Evolutionary conservation across 2,113 vertebrate species (phyloP), one percentile per base, ranked within the genome.

Genomic region (Cisticola juncidis): DNA sequence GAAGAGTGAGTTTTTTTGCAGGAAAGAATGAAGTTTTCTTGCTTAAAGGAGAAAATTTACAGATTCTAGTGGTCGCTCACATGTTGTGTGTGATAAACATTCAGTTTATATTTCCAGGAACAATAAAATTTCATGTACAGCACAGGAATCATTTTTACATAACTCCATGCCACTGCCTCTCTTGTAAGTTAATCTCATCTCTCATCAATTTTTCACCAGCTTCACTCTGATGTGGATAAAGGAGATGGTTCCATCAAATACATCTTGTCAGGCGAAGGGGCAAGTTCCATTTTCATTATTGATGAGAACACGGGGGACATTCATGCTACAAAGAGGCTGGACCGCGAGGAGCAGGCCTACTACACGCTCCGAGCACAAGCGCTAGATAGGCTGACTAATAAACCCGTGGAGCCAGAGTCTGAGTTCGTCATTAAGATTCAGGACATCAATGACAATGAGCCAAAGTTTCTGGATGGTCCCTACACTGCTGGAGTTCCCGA

Each of bases 391-490:
- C 88, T 98, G 89, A 99, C 98, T 93, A 99, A 98, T 86, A 97
- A 98, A 61, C 99, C 99, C 0, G 98, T 99, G 69, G 99, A 99
- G 93, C 99, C 99, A 4, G 98, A 98, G 92, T 99, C 99, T 0
- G 98, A 99, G 88, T 99, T 99, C 66, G 98, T 99, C 95, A 99
- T 99, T 96, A 99, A 99, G 94, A 99, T 99, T 87, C 99, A 99
- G 97, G 99, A 99, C 97, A 99, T 99, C 98, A 99, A 99, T 40
- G 99, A 99, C 97, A 99, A 99, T 16, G 99, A 99, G 62, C 99
- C 99, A 62, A 99, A 98, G 84, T 99, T 99, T 97, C 97, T 99
- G 72, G 99, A 99, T 38, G 99, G 99, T 6, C 99, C 99, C 2
- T 99, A 99, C 80, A 97, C 98, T 23, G 99, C 99, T 17, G 98